Evolutionary conservation across 1,140 invertebrate genomes (phyloP).

Genomic region (Bombus ignitus): DNA sequence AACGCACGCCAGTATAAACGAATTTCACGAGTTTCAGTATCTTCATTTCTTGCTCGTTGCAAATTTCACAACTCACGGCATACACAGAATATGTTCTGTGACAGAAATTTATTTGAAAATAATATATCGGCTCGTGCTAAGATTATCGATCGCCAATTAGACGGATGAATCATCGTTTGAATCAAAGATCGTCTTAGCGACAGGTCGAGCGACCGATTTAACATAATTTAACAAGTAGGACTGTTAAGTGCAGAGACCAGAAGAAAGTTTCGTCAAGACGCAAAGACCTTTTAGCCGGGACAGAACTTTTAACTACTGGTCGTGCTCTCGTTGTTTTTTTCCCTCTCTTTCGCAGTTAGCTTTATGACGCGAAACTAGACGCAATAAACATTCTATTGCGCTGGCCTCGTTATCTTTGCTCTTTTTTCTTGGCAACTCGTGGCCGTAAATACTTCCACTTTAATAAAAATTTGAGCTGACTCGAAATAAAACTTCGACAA

Average conservation of each 20-base stretch:
- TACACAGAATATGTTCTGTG: too few relatives aligned
- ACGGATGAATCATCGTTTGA: too few relatives aligned
- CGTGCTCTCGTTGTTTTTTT: neutral
- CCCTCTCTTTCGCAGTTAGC: conserved; percentile 9
- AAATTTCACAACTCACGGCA: neutral
- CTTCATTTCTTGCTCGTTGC: neutral
- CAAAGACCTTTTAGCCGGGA: conserved; percentile 21
- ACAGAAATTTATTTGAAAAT: neutral
- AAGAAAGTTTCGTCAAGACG: conserved; percentile 22
- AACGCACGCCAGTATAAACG: neutral
- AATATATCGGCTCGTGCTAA: too few relatives aligned
- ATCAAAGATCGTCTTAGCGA: neutral
- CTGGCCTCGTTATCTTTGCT: conserved; percentile 25
- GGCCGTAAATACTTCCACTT: conserved; percentile 37
- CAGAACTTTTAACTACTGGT: conserved; percentile 30
- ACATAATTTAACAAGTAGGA: conserved; percentile 27
- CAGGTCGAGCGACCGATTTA: neutral
- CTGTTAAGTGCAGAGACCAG: neutral
- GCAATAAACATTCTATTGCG: conserved; percentile 50
- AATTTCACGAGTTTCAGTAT: neutral
- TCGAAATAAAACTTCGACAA: conserved; percentile 27
- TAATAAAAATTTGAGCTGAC: conserved; percentile 40
- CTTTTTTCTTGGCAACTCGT: conserved; percentile 10
- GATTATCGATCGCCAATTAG: neutral
- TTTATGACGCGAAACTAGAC: conserved; percentile 48